Conservation (phyloP, 92 coral and sea anemone genomes). For the Micromussa lordhowensis region DNA sequence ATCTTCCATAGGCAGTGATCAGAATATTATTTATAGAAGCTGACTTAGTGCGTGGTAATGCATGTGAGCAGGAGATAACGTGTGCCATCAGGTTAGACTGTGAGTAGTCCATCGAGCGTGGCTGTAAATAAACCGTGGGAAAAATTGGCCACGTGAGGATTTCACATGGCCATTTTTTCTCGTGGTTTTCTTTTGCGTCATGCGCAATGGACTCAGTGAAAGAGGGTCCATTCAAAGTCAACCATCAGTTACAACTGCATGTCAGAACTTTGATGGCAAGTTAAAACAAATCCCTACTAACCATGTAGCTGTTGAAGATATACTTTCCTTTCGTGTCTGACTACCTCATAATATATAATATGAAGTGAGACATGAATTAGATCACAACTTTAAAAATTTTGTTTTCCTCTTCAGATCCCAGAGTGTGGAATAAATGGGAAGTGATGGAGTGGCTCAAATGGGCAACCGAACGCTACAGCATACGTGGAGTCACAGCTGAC, state of each 20-base stretch:
- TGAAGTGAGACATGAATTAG: background rate
- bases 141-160: no score
- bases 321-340: no score
- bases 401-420: constrained; percentile 72
- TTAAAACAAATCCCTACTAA: no score
- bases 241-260: no score
- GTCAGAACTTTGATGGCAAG: no score
- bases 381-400: background rate
- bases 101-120: no score
- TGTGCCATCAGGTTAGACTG: background rate
- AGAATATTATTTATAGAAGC: background rate
- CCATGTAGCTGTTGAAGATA: no score
- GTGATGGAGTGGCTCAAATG: constrained; percentile 97
- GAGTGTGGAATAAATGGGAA: constrained; percentile 94
- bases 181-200: no score
- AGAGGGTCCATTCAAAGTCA: no score
- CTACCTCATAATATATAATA: background rate
- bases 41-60: background rate
- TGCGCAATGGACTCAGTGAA: no score
- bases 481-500: constrained; percentile 84
- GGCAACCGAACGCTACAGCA: constrained; percentile 92
- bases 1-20: background rate
- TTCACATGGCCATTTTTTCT: no score
- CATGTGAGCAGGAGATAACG: background rate
- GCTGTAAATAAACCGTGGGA: no score